These are phyloP conservation scores for Gymnorhina tibicen DNA, from an alignment of 2,113 vertebrate species.

Conservation along the genomic window DNA sequence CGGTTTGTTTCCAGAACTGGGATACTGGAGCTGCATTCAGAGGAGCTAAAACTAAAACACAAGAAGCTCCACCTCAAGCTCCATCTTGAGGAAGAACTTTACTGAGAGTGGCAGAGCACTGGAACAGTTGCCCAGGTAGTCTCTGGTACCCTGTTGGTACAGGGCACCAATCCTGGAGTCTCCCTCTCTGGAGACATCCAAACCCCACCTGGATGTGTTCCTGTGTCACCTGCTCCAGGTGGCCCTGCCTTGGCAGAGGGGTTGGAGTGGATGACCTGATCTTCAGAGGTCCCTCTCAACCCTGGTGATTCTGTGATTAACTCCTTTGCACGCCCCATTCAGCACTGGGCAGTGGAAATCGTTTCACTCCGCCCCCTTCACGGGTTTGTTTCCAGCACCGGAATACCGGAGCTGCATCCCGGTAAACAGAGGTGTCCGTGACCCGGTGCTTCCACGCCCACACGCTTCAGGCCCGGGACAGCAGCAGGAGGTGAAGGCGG, in stretches of 20 bases:
- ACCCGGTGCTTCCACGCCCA: neutral
- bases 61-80: neutral
- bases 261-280: no score
- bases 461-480: no score
- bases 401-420: neutral
- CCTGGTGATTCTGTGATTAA: neutral
- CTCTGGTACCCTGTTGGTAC: neutral
- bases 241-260: neutral
- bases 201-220: no score
- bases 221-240: neutral
- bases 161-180: neutral
- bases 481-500: neutral
- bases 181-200: neutral
- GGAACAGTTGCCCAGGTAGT: neutral
- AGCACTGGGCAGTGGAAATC: neutral
- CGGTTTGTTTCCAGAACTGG: neutral
- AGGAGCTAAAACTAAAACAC: neutral
- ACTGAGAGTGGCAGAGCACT: neutral
- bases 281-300: neutral
- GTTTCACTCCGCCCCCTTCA: neutral
- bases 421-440: neutral
- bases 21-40: neutral
- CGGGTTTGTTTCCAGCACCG: neutral
- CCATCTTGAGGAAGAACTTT: neutral
- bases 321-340: neutral